Conservation (phyloP, 2,113 vertebrate genomes). For the chimpanzee (Pan troglodytes) region NHGRI_mPanTro3-v2.1_pri NC_072403.2:88202001-88202500, state of each 20-base stretch:
- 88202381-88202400: not conserved
- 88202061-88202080: no score
- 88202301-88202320: not conserved
- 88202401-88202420: not conserved
- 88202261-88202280: not conserved
- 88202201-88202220: not conserved
- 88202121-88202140: not conserved
- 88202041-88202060: no score
- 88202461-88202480: not conserved
- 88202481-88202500: not conserved
- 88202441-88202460: not conserved
- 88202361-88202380: not conserved
- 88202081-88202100: not conserved
- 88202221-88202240: not conserved
- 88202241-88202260: not conserved
- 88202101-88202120: not conserved
- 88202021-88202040: no score
- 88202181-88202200: fast-evolving
- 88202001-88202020: no score
- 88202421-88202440: not conserved
- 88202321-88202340: not conserved
- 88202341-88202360: not conserved
- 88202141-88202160: not conserved
- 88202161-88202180: not conserved
- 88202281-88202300: not conserved